Percentiles rank a stretch among this genome's conserved stretches.
These are phyloP conservation scores for Mionectes olivaceus DNA, from an alignment of 2,797 vertebrate genomes.

Conservation along the genomic window DNA sequence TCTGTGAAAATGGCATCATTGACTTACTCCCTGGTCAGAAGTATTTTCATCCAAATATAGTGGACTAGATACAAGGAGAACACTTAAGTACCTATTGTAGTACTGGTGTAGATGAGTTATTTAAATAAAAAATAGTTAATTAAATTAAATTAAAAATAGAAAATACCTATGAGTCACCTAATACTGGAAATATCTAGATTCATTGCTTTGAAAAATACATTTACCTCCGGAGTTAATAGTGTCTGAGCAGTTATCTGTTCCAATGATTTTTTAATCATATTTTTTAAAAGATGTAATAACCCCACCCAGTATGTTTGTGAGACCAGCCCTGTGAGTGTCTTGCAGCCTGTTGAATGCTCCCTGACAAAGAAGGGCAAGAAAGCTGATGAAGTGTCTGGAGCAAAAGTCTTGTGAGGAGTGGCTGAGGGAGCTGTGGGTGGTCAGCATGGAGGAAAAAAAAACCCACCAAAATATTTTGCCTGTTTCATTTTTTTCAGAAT, in stretches of 20 bases:
- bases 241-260: background rate
- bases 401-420: background rate
- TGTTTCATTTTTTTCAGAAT: background rate
- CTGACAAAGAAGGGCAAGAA: background rate
- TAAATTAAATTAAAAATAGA: background rate
- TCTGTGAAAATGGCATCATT: background rate
- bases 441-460: background rate
- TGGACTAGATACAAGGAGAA: background rate
- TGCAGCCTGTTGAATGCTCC: background rate
- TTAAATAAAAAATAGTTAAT: background rate
- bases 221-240: background rate
- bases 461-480: background rate
- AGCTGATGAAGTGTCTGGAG: background rate
- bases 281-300: background rate
- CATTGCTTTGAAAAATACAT: fast-evolving
- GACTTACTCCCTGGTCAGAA: background rate
- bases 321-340: background rate
- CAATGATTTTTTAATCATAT: background rate
- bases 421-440: background rate
- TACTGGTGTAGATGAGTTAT: background rate
- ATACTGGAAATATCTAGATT: background rate
- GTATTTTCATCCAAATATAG: background rate
- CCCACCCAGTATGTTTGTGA: background rate
- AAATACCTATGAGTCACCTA: no score
- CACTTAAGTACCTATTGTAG: background rate